These are phyloP conservation scores for Xiphophorus couchianus DNA, from an alignment of 2,113 vertebrate genomes.

Conservation along the genomic window DNA sequence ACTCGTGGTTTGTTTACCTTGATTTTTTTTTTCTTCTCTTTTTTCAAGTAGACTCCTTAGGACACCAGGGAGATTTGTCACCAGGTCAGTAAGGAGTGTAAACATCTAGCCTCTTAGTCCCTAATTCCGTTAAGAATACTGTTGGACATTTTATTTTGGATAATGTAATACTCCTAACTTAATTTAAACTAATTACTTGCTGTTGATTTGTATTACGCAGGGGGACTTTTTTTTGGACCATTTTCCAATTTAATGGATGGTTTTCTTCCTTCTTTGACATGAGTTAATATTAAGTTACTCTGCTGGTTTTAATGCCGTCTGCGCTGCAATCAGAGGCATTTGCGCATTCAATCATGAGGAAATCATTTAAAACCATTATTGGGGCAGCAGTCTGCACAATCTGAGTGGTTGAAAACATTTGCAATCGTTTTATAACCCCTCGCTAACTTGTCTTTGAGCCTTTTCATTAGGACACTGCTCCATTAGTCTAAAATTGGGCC, in stretches of 20 bases:
- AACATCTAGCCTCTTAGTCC: constrained; percentile 66
- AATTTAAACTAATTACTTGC: constrained; percentile 72
- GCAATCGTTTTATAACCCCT: constrained; percentile 40
- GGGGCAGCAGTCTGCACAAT: constrained; percentile 9
- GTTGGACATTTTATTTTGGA: constrained; percentile 75
- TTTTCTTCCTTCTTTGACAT: constrained; percentile 60
- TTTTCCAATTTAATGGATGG: constrained; percentile 34
- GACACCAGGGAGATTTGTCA: constrained; percentile 38
- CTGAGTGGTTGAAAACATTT: constrained; percentile 50
- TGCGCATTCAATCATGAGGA: constrained; percentile 47
- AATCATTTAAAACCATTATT: constrained; percentile 46
- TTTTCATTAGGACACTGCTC: constrained; percentile 42
- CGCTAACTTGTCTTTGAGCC: constrained; percentile 43
- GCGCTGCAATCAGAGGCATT: constrained; percentile 24
- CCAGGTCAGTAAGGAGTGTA: constrained; percentile 51
- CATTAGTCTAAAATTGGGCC: constrained; percentile 49
- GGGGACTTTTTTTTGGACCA: constrained; percentile 48
- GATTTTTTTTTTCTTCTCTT: constrained; percentile 40
- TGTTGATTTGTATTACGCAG: constrained; percentile 72
- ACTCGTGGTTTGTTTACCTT: constrained; percentile 59
- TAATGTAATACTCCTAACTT: constrained; percentile 79
- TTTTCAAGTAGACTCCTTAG: constrained; percentile 35
- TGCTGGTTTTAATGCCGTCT: constrained; percentile 22
- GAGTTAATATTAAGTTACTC: constrained; percentile 59
- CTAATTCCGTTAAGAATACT: constrained; percentile 74